phyloP scores from a whole-genome alignment of 1,140 invertebrate genomes.

The Metaphire vulgaris region DNA sequence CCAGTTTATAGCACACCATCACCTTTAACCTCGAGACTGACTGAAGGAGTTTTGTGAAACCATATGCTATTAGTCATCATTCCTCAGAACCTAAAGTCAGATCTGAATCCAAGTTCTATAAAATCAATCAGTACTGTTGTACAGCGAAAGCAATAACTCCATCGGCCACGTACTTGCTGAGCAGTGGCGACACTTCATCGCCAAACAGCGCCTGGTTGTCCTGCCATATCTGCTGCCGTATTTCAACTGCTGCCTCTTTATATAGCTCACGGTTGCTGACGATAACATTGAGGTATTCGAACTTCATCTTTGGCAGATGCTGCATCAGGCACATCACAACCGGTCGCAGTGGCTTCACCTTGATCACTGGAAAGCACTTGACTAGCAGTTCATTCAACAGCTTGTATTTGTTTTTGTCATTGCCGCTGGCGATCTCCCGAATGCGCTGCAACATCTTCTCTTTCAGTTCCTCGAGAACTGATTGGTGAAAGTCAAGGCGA shows the following conservation, averaged over 20 bases:
- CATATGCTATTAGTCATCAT: no score
- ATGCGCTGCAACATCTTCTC: conserved; percentile 82
- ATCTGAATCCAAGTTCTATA: no score
- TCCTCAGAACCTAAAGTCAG: no score
- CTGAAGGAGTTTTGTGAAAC: no score
- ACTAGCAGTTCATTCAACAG: conserved; percentile 82
- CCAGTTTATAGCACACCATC: no score
- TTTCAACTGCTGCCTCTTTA: conserved; percentile 88
- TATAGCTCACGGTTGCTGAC: conserved; percentile 84
- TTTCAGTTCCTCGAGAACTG: conserved; percentile 84
- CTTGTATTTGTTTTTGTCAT: conserved; percentile 67
- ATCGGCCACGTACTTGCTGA: no score
- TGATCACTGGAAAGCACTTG: conserved; percentile 88
- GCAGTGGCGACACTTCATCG: conserved; percentile 89
- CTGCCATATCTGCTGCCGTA: conserved; percentile 96
- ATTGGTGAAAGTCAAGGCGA: conserved; percentile 86
- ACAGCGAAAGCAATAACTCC: no score
- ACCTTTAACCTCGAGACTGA: no score
- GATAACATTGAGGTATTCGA: conserved; percentile 79
- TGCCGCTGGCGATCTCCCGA: conserved; percentile 73
- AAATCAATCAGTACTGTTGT: no score
- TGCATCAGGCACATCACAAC: conserved; percentile 90
- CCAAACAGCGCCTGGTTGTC: conserved; percentile 94
- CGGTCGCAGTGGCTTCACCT: conserved; percentile 83
- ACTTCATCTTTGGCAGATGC: conserved; percentile 87